Conservation (phyloP, 2,797 vertebrate genomes). For the Falco novaeseelandiae region DNA sequence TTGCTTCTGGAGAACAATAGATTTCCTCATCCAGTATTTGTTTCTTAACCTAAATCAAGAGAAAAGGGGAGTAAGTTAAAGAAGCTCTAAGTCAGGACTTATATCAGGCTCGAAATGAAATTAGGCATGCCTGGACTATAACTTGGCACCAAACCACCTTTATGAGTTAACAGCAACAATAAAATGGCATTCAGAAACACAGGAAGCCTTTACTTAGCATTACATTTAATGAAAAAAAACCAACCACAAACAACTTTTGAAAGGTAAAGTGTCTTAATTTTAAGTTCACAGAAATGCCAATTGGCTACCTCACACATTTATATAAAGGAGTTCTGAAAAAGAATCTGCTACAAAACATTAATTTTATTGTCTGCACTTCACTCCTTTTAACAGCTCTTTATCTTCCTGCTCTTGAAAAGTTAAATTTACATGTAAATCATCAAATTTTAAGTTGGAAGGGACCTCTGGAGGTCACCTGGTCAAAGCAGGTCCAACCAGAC, state of each 20-base stretch:
- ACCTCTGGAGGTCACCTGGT: neutral
- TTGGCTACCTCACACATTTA: neutral
- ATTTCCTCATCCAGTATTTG: constrained; percentile 95
- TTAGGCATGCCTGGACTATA: neutral
- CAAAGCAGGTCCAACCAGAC: neutral
- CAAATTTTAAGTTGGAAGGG: neutral
- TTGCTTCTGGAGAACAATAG: constrained; percentile 93
- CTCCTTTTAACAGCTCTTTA: neutral
- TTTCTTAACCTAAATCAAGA: constrained; percentile 87
- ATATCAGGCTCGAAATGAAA: constrained; percentile 4
- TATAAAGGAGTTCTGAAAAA: neutral
- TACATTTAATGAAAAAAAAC: neutral
- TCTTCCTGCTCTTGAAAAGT: neutral
- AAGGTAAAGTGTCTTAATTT: neutral
- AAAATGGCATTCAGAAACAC: neutral
- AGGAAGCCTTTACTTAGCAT: neutral
- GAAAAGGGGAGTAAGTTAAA: neutral
- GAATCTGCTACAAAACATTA: neutral
- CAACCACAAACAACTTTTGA: neutral
- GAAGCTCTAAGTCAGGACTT: neutral
- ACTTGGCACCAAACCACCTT: constrained; percentile 24
- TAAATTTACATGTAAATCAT: neutral
- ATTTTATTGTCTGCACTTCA: neutral
- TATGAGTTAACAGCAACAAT: neutral
- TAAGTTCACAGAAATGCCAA: neutral